These are phyloP conservation scores for Sphenopsis melanotis DNA, from an alignment of 2,797 vertebrate genomes.

Conservation along the genomic window DNA sequence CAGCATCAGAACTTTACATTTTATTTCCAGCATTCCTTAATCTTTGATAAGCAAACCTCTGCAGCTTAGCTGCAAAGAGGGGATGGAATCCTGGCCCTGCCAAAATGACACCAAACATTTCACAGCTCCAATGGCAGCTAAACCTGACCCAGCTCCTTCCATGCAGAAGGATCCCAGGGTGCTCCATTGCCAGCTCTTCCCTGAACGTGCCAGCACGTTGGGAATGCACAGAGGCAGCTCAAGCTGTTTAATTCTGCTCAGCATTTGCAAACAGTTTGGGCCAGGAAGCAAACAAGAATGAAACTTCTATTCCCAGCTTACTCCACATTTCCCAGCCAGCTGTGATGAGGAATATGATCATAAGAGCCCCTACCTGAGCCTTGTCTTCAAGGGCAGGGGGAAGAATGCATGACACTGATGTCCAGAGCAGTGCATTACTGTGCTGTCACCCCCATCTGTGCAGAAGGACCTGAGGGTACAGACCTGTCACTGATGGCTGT, in stretches of 20 bases:
- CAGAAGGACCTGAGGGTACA: not conserved
- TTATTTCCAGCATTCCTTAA: not conserved
- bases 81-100: not conserved
- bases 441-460: constrained; percentile 27
- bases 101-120: not conserved
- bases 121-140: not conserved
- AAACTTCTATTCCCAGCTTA: not conserved
- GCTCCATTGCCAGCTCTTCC: not conserved
- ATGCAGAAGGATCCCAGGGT: not conserved
- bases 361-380: not conserved
- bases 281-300: not conserved
- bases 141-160: not conserved
- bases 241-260: not conserved
- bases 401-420: not conserved
- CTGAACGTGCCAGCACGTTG: not conserved
- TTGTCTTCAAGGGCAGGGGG: not conserved
- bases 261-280: not conserved
- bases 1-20: constrained; percentile 10
- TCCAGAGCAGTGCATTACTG: not conserved
- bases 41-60: not conserved
- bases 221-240: not conserved
- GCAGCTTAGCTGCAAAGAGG: not conserved
- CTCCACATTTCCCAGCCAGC: not conserved
- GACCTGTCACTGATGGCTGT: not conserved
- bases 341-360: not conserved